phyloP scores from a whole-genome alignment of 2,888 invertebrate species.

The Pyrgus malvae region DNA sequence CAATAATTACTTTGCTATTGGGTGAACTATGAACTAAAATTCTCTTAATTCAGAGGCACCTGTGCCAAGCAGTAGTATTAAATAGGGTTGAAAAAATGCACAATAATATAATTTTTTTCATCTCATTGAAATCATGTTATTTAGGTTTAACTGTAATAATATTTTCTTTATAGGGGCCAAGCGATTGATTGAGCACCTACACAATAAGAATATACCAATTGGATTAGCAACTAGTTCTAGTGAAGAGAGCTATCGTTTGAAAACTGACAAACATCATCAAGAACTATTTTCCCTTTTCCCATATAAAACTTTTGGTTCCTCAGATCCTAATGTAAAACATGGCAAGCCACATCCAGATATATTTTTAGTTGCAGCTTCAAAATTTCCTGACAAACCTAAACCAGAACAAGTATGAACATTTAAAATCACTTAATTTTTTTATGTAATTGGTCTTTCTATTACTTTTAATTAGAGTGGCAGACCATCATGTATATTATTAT shows the following conservation, averaged over 20 bases:
- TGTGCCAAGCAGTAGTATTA: too few species aligned
- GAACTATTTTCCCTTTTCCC: slow-evolving; percentile 85
- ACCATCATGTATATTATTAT: too few species aligned
- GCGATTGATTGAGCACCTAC: slow-evolving; percentile 87
- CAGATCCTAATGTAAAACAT: slow-evolving; percentile 90
- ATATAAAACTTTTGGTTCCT: slow-evolving; percentile 89
- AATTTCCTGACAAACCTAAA: slow-evolving; percentile 85
- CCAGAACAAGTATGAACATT: slow-evolving; percentile 70
- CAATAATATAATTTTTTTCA: too few species aligned
- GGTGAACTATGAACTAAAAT: too few species aligned
- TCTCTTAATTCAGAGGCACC: too few species aligned
- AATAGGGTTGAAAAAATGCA: too few species aligned
- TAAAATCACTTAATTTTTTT: too few species aligned
- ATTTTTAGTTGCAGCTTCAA: slow-evolving; percentile 87
- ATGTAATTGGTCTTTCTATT: too few species aligned
- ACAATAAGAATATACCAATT: slow-evolving; percentile 87
- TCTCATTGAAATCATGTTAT: too few species aligned
- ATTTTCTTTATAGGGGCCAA: slow-evolving; percentile 86
- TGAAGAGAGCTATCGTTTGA: slow-evolving; percentile 86
- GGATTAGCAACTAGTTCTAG: slow-evolving; percentile 94
- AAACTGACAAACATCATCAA: slow-evolving; percentile 84
- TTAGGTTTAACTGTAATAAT: too few species aligned
- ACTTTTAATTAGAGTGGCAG: too few species aligned
- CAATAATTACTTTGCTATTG: too few species aligned
- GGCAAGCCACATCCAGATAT: slow-evolving; percentile 96